Evolutionary conservation across 2,888 invertebrate genomes (phyloP), one percentile per base, ranked within the genome.

Genomic region (Pediacus dermestoides): DNA sequence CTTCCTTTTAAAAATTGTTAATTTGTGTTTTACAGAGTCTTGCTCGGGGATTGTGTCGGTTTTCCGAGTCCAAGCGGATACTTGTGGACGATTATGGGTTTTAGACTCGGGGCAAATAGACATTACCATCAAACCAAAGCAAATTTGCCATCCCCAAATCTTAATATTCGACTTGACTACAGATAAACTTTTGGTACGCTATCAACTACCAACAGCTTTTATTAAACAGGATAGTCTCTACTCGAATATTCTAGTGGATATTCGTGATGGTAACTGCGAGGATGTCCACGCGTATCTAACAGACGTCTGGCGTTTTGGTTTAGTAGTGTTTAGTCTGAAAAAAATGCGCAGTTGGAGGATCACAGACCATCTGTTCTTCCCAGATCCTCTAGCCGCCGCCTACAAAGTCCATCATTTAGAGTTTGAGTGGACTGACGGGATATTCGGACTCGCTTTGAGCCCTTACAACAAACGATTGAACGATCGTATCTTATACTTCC

Each of bases 341-440:
- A 76, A 76, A 39, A 69, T 72, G 48, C 64, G 65, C 2, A 79
- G 81, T 47, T 85, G 82, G 79, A 71, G 80, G 61, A 63, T 89
- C 50, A 75, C 79, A 64, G 70, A 86, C 70, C 78, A 85, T 64
- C 74, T 73, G 21, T 89, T 80, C 70, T 80, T 73, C 57, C 85
- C 85, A 0, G 85, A 85, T 54, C 86, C 86, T 0, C 57, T 85
- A 1, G 82, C 85, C 1, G 77, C 86, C 0, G 80, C 82, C 52
- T 89, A 82, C 57, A 80, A 82, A 39, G 51, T 88, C 1, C 83
- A 85, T 45, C 85, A 82, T 1, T 58, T 87, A 0, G 81, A 82
- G 46, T 89, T 88, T 58, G 83, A 87, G 57, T 89, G 88, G 88
- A 73, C 83, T 4, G 88, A 88, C 58, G 88, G 88, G 0, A 75